Conservation (phyloP, 2,113 vertebrate species). For the Phalacrocorax brasilianus region DNA sequence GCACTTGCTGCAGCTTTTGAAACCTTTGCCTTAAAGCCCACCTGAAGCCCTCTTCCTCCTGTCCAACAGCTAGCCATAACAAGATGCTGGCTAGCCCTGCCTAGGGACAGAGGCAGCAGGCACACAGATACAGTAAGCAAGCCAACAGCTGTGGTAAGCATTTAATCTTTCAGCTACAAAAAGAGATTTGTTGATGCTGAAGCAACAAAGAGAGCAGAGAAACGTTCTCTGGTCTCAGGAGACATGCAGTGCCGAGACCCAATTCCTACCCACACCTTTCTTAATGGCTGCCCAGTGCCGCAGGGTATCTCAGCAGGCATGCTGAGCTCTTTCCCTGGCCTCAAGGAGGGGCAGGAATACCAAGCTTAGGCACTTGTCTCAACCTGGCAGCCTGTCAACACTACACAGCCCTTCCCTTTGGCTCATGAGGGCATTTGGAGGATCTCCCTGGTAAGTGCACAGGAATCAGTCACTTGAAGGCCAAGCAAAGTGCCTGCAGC, state of each 20-base stretch:
- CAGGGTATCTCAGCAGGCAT: not conserved
- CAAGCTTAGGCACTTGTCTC: not conserved
- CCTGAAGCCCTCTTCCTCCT: not conserved
- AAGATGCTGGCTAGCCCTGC: not conserved
- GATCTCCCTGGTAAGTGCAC: not conserved
- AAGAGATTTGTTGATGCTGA: not conserved
- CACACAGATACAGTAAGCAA: not conserved
- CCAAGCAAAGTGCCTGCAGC: not conserved
- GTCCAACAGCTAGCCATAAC: fast-evolving
- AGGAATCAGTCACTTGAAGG: not conserved
- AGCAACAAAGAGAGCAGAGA: not conserved
- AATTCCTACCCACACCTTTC: not conserved
- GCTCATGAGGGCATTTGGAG: not conserved
- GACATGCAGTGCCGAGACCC: fast-evolving
- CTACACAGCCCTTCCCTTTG: not conserved
- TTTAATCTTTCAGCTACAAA: not conserved
- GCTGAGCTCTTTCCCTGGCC: not conserved
- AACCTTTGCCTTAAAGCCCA: not conserved
- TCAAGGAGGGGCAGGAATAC: not conserved
- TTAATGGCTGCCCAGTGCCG: not conserved
- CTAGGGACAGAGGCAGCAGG: not conserved
- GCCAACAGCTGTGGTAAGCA: not conserved
- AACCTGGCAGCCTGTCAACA: not conserved
- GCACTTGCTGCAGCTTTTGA: not conserved
- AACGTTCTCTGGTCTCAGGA: not conserved